phyloP scores from a whole-genome alignment of 37 sponge, comb jelly and placozoan species.

The Hormiphora californensis region DNA sequence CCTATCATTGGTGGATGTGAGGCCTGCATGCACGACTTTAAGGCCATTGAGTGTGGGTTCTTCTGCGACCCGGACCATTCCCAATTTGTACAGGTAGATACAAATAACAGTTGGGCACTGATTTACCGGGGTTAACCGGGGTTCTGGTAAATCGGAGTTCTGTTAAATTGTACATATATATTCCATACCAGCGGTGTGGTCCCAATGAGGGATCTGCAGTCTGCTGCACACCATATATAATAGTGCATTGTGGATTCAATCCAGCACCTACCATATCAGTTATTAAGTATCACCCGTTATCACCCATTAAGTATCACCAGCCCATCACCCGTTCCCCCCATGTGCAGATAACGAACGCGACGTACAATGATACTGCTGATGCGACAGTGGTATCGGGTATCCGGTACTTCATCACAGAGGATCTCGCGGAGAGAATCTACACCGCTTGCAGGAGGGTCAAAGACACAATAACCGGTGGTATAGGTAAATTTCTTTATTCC shows the following conservation, averaged over 20 bases:
- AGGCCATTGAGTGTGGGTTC: constrained; percentile 36
- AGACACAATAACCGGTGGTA: constrained; percentile 35
- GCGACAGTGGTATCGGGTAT: not conserved
- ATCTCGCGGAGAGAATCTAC: not conserved
- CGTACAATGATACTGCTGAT: not conserved
- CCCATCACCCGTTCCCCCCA: not conserved
- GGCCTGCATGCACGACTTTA: constrained; percentile 18
- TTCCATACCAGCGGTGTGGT: too few species aligned
- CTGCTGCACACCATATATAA: too few species aligned
- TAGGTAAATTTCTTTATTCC: constrained; percentile 10
- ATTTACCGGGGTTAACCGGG: too few species aligned
- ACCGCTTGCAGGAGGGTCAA: constrained; percentile 9
- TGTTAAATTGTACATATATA: too few species aligned
- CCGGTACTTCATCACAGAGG: constrained; percentile 13
- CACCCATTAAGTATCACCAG: too few species aligned
- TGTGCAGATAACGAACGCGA: not conserved
- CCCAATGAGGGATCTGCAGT: too few species aligned
- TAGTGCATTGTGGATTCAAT: too few species aligned
- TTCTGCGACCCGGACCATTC: not conserved
- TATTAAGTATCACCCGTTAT: too few species aligned
- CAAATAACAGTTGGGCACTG: too few species aligned
- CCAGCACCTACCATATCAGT: too few species aligned
- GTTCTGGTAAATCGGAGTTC: too few species aligned
- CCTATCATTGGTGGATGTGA: constrained; percentile 14
- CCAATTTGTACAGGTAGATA: constrained; percentile 13